These are phyloP conservation scores for Nomada goodeniana DNA, from an alignment of 2,888 invertebrate species.

Conservation along the genomic window DNA sequence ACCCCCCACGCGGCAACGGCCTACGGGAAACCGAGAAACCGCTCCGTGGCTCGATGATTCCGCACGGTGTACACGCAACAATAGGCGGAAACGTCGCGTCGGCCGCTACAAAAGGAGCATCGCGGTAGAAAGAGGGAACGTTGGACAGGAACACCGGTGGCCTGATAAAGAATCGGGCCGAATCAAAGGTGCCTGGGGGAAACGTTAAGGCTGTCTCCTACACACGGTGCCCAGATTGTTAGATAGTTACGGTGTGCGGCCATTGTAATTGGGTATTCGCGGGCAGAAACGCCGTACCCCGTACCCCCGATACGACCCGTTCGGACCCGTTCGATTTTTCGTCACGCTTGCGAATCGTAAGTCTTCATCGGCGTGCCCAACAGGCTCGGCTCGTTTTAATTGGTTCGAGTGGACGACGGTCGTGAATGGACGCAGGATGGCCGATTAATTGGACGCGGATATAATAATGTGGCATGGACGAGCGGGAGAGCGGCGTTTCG, in stretches of 20 bases:
- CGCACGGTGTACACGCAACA: constrained; percentile 63
- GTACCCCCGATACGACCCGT: constrained; percentile 36
- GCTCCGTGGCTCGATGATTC: constrained; percentile 63
- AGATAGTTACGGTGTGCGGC: constrained; percentile 73
- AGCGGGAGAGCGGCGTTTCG: not conserved
- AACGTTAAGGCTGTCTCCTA: constrained; percentile 64
- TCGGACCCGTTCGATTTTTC: constrained; percentile 48
- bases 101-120: constrained; percentile 70
- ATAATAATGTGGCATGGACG: constrained; percentile 3
- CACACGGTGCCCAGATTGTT: constrained; percentile 62
- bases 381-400: constrained; percentile 24
- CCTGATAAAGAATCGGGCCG: constrained; percentile 70
- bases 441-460: constrained; percentile 31
- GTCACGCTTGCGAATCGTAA: not conserved
- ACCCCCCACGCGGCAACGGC: not conserved
- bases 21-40: constrained; percentile 65
- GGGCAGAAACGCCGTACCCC: constrained; percentile 43
- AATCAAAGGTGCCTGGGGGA: constrained; percentile 66
- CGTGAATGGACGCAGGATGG: constrained; percentile 7
- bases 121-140: constrained; percentile 50
- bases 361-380: constrained; percentile 1
- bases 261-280: constrained; percentile 69
- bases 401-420: constrained; percentile 17
- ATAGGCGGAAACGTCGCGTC: constrained; percentile 72
- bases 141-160: constrained; percentile 49